phyloP scores from a whole-genome alignment of 2,797 vertebrate species.

The Nyctalus aviator region DNA sequence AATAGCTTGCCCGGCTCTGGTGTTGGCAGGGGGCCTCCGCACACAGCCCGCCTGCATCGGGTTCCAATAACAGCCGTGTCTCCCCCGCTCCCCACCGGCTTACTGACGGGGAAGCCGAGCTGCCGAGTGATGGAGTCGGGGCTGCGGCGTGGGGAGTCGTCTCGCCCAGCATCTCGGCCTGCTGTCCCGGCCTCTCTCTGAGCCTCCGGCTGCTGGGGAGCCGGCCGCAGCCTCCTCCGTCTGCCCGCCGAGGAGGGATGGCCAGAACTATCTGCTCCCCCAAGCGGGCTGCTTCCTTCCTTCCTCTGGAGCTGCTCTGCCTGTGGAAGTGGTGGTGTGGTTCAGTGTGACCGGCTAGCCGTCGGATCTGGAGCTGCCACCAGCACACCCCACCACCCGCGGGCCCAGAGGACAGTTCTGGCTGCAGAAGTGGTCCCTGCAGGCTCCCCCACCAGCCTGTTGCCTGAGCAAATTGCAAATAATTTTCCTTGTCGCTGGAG shows the following conservation, averaged over 20 bases:
- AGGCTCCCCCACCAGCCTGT: background rate
- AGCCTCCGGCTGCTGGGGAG: fast-evolving
- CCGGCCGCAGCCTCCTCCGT: fast-evolving
- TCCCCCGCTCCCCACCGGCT: background rate
- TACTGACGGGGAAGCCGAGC: background rate
- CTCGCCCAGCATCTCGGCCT: background rate
- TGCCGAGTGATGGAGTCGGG: background rate
- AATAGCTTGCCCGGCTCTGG: too few species aligned
- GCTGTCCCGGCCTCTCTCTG: fast-evolving
- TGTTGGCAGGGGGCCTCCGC: too few species aligned
- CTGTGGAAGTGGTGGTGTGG: fast-evolving
- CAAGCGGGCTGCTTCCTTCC: background rate
- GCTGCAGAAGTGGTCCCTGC: background rate
- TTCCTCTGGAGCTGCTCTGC: background rate
- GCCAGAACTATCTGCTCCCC: background rate
- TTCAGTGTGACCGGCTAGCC: background rate
- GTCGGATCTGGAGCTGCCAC: background rate
- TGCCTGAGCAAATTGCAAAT: background rate
- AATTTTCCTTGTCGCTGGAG: background rate
- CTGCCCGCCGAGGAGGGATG: fast-evolving
- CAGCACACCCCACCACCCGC: background rate
- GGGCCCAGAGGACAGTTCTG: background rate
- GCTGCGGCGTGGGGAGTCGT: fast-evolving
- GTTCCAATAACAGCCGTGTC: fast-evolving
- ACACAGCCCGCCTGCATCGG: fast-evolving